Evolutionary conservation across 2,797 vertebrate species (phyloP), one percentile per base, ranked within the genome.

Genomic region (Molothrus aeneus): DNA sequence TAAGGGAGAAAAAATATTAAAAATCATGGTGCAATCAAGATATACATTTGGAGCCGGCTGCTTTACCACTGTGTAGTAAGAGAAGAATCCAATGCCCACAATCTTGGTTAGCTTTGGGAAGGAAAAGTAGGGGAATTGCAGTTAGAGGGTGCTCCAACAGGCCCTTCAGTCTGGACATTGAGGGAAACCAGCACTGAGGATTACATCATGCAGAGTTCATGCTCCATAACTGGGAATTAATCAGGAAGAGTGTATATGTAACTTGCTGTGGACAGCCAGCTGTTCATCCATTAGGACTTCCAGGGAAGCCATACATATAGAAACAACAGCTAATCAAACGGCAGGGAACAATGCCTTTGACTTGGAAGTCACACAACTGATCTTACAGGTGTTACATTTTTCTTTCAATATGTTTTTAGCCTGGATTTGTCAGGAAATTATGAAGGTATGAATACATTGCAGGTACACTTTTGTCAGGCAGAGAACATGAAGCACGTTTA

Each of bases 401-500:
- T 6, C 21, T 79, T 87, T 40, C 24, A 69, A 13, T 25, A 36
- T 3, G 3, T 19, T 40, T 36, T 64, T 72, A 61, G 26, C 34
- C 22, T 50, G 53, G 29, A 11, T 69, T 72, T 78, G 7, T 69
- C 42, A 75, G 42, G 21, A 80, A 70, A 63, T n/a, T 3, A 15
- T 63, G 53, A 54, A 57, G 0, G 0, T 13, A 15, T 65, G 13
- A 17, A 56, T 8, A 22, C 6, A n/a, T 32, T 34, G 16, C 5
- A 68, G 40, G 36, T 36, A 36, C 13, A 20, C 5, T 1, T 14
- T 11, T n/a, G 16, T 71, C 51, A 78, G 9, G 14, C 9, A 61
- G 70, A 72, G 6, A 69, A 40, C 17, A 73, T 83, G 45, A 6
- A 70, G 16, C 26, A 60, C 3, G 21, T 82, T 72, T 65, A 75